phyloP scores from a whole-genome alignment of 2,888 invertebrate genomes.

The Gisinianus flammeolus region DNA sequence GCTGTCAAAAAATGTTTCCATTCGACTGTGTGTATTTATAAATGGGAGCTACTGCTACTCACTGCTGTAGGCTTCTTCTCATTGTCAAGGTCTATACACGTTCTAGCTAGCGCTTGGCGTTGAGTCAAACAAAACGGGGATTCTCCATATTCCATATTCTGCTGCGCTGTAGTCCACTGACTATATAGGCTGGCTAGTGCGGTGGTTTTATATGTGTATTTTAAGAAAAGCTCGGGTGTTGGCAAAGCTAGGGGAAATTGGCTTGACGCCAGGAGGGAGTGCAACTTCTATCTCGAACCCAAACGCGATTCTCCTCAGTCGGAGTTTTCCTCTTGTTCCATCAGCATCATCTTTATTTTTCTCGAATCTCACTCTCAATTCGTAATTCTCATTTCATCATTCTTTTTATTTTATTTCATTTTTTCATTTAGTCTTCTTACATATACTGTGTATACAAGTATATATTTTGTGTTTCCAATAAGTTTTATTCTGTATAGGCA shows the following conservation, averaged over 20 bases:
- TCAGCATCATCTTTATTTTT: conserved; percentile 20
- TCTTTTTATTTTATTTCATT: neutral
- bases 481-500: no score
- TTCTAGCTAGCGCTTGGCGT: neutral
- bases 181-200: neutral
- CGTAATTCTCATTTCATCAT: neutral
- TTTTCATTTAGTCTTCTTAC: neutral
- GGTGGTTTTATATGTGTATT: conserved; percentile 20
- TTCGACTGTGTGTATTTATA: conserved; percentile 23
- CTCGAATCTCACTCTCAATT: neutral
- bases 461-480: no score
- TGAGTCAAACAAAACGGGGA: conserved; percentile 24
- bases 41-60: conserved; percentile 24
- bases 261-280: conserved; percentile 11
- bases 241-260: conserved; percentile 6
- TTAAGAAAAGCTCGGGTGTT: conserved; percentile 12
- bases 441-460: neutral
- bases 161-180: neutral
- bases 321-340: conserved; percentile 40
- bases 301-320: conserved; percentile 34
- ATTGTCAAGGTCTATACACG: conserved; percentile 38
- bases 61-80: conserved; percentile 9
- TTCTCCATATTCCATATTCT: no score
- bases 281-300: conserved; percentile 5
- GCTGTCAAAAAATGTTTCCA: neutral